Base-by-base conservation (phyloP, 1,140 invertebrate genomes). In the Drosophila kohkoa region DNA sequence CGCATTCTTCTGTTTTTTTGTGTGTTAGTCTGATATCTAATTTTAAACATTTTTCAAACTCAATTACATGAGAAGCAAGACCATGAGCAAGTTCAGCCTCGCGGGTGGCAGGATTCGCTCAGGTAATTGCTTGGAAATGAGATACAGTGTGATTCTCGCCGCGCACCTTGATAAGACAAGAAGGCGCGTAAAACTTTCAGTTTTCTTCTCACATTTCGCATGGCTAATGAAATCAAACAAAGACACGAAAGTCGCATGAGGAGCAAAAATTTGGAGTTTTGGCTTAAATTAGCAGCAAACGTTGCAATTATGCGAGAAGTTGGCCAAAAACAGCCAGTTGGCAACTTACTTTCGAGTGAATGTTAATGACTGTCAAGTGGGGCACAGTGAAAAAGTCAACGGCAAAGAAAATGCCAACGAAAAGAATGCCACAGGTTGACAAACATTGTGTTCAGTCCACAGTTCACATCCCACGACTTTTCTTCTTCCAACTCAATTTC, bases 121-220 rank as follows among this genome's bases (percentile, higher is more conserved):
- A 79, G 80, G 80, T 87, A 88, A 87, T 87, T 88, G 83, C 80
- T 80, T 74, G 82, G 74, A 88, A 88, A 88, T 88, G 43, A 67
- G 15, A 70, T 45, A 43, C 54, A 59, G 6, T 46, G 71, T 49
- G 55, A 60, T 81, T 72, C 59, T 46, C 13, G 52, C 45, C 54
- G 49, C 60, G 49, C 59, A 73, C 41, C 30, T 54, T 43, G 43
- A 51, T 82, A 74, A 7, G 51, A 7, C 28, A 32, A 38, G 51
- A 32, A 38, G 51, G 6, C 28, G 51, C 28, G 52, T 13, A 57
- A 63, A 69, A 68, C 71, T 69, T 74, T 54, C 54, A 30, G 43
- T 46, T 75, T 60, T 46, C 46, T 46, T 77, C 67, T 79, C 73
- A 64, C 77, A 77, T 66, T 74, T 66, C 55, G 38, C 35, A 43